A percentile compares a stretch with the other conserved stretches of the same genome.
phyloP scores from a whole-genome alignment of 1,140 invertebrate genomes.

The Spodoptera frugiperda region DNA sequence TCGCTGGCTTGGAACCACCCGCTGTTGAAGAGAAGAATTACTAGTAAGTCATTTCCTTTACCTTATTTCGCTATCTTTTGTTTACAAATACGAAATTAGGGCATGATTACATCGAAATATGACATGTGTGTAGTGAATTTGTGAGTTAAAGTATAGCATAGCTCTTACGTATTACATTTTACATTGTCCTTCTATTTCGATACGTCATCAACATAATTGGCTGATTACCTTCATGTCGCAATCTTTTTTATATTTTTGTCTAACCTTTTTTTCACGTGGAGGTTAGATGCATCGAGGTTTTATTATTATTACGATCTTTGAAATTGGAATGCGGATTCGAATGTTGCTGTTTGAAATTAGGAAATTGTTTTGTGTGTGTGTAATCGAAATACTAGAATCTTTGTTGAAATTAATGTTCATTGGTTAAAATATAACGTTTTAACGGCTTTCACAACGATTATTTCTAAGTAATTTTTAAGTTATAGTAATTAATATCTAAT shows the following conservation, averaged over 20 bases:
- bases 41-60: constrained; percentile 67
- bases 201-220: constrained; percentile 56
- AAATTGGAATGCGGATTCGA: background rate
- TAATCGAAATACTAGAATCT: too few relatives aligned
- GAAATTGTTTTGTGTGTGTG: too few relatives aligned
- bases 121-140: background rate
- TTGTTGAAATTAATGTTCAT: too few relatives aligned
- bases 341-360: too few relatives aligned
- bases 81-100: constrained; percentile 31
- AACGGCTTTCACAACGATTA: too few relatives aligned
- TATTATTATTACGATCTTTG: background rate
- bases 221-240: constrained; percentile 50
- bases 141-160: constrained; percentile 9
- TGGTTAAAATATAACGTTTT: too few relatives aligned
- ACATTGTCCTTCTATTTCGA: constrained; percentile 46
- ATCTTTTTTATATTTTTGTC: constrained; percentile 42
- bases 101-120: background rate
- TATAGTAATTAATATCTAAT: too few relatives aligned
- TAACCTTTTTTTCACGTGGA: constrained; percentile 43
- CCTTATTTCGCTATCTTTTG: constrained; percentile 30
- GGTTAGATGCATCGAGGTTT: constrained; percentile 12
- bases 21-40: constrained; percentile 63
- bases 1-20: constrained; percentile 70
- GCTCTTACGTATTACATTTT: constrained; percentile 21
- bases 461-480: too few relatives aligned